Conservation (phyloP, 2,113 vertebrate species). For the Spermophilus dauricus region DNA sequence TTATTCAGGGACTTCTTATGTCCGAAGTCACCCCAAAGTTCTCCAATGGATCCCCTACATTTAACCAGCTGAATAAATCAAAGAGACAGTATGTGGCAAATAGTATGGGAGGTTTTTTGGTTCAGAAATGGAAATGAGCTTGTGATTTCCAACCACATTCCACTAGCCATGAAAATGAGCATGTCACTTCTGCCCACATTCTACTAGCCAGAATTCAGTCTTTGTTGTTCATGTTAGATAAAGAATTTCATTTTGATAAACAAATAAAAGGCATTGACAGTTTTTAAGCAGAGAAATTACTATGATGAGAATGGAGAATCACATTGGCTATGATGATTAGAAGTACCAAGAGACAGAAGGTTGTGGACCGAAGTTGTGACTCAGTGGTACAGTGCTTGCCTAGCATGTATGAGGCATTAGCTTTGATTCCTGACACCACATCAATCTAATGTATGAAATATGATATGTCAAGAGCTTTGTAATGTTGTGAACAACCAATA, state of each 20-base stretch:
- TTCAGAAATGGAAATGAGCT: neutral
- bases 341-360: no score
- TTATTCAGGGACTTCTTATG: neutral
- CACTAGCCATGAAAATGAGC: no score
- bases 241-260: neutral
- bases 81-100: no score
- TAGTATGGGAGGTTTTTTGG: neutral
- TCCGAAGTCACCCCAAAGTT: neutral
- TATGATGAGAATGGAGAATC: neutral
- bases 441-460: no score
- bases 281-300: no score
- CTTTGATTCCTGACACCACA: no score
- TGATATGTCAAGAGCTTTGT: no score
- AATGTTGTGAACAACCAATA: no score
- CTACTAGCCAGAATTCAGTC: neutral
- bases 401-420: no score
- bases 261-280: neutral
- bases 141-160: neutral
- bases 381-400: no score
- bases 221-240: neutral
- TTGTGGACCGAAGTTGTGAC: no score
- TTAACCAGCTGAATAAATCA: neutral
- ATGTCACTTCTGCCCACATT: no score
- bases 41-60: neutral
- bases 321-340: neutral